Conservation (phyloP, 2,888 invertebrate genomes). For the Papilio gigon region DNA sequence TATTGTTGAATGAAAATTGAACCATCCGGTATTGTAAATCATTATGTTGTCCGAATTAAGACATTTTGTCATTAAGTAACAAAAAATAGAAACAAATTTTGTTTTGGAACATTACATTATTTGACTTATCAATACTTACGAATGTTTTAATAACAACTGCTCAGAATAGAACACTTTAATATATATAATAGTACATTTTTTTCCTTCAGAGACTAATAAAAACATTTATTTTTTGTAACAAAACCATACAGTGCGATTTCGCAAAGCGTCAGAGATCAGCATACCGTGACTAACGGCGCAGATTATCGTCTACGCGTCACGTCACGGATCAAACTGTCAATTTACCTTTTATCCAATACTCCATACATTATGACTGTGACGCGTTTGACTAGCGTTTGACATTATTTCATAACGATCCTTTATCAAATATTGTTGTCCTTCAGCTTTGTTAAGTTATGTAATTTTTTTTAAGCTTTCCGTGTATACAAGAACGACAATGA, state of each 20-base stretch:
- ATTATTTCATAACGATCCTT: conserved; percentile 43
- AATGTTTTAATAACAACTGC: too few species aligned
- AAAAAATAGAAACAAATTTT: too few species aligned
- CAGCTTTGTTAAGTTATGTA: neutral
- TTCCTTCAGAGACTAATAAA: neutral
- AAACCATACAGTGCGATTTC: conserved; percentile 39
- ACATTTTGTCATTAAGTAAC: too few species aligned
- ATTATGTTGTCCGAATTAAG: neutral
- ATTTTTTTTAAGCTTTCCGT: neutral
- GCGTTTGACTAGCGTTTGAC: conserved; percentile 44
- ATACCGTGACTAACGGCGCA: conserved; percentile 24
- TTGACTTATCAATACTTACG: too few species aligned
- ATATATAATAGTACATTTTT: too few species aligned
- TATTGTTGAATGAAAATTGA: conserved; percentile 15
- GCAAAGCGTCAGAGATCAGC: conserved; percentile 25
- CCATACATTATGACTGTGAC: conserved; percentile 44
- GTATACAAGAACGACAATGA: neutral
- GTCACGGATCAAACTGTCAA: conserved; percentile 40
- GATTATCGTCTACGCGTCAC: conserved; percentile 31
- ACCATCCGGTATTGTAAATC: neutral
- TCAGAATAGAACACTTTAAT: too few species aligned
- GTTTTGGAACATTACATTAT: too few species aligned
- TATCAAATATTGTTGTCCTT: conserved; percentile 26
- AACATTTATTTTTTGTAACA: neutral
- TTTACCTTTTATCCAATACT: conserved; percentile 41